Evolutionary conservation across 2,797 vertebrate species (phyloP), one percentile per base, ranked within the genome.

Genomic region (Gephyroberyx darwinii): DNA sequence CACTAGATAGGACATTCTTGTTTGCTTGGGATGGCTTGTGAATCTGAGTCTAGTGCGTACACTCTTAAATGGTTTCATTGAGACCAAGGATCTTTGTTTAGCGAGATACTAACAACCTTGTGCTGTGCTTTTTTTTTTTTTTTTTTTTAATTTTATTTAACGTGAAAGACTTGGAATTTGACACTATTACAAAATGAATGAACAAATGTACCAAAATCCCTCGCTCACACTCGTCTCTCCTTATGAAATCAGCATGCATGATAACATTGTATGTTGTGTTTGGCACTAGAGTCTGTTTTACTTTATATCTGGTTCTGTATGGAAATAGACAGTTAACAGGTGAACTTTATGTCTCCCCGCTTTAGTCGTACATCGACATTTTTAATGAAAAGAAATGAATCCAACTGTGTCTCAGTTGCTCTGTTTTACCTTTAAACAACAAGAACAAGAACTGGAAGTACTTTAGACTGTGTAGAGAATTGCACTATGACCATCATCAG

Each of bases 251-350:
- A 56, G 68, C 80, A 77, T 79, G 70, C 76, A 69, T 51, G 33
- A 68, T 52, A 37, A 68, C 74, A 66, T 81, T 30, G 39, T 41
- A 51, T 70, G 69, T 67, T 67, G 77, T 57, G 79, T 92, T 93
- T 93, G 92, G 93, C 92, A 93, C 91, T 87, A 77, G 67, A 68
- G 57, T 81, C 88, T 61, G 30, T 61, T 76, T 81, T 12, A 70
- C 65, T 69, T 76, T 54, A 52, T 39, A 63, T 84, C 68, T 66
- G 43, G 45, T 80, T 80, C 71, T 73, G 63, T 77, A 69, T 79
- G 70, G 43, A 75, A 74, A 68, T 59, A 72, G 64, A 75, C 78
- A 76, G 56, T 41, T 35, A 56, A 65, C 77, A 31, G 10, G 26
- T 56, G 9, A 66, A 72, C 9, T 22, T 64, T 14, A 58, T 8